Conservation (phyloP, 2,888 invertebrate species). For the Parnassius glacialis region DNA sequence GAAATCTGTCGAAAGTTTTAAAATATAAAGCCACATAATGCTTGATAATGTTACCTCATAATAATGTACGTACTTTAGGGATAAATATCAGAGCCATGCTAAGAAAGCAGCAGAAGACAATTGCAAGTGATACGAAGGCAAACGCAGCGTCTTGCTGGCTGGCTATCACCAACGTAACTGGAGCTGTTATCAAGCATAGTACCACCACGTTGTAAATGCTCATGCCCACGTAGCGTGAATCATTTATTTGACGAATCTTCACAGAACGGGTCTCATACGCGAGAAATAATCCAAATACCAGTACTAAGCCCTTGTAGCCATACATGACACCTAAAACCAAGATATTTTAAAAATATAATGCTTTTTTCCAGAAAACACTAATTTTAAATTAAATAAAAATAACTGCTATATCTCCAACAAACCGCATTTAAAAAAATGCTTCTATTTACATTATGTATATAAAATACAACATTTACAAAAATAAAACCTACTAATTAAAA, state of each 20-base stretch:
- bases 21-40: too few species aligned
- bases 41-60: not conserved
- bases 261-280: conserved; percentile 99
- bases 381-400: not conserved
- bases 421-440: too few species aligned
- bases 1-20: too few species aligned
- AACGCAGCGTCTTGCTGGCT: conserved; percentile 99
- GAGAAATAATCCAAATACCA: conserved; percentile 98
- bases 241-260: conserved; percentile 98
- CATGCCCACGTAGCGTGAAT: conserved; percentile 99
- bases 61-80: conserved; percentile 87
- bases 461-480: too few species aligned
- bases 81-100: conserved; percentile 99
- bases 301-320: conserved; percentile 97
- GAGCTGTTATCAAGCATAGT: conserved; percentile 97
- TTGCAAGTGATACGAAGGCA: conserved; percentile 97
- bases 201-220: conserved; percentile 99
- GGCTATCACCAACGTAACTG: conserved; percentile 97
- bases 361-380: not conserved
- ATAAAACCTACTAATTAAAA: too few species aligned
- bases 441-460: too few species aligned
- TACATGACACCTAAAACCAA: conserved; percentile 90
- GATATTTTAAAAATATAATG: conserved; percentile 26
- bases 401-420: too few species aligned
- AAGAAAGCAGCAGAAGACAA: conserved; percentile 98